Evolutionary conservation across 1,140 invertebrate genomes (phyloP), one percentile per base, ranked within the genome.

Genomic region (Galendromus occidentalis): DNA sequence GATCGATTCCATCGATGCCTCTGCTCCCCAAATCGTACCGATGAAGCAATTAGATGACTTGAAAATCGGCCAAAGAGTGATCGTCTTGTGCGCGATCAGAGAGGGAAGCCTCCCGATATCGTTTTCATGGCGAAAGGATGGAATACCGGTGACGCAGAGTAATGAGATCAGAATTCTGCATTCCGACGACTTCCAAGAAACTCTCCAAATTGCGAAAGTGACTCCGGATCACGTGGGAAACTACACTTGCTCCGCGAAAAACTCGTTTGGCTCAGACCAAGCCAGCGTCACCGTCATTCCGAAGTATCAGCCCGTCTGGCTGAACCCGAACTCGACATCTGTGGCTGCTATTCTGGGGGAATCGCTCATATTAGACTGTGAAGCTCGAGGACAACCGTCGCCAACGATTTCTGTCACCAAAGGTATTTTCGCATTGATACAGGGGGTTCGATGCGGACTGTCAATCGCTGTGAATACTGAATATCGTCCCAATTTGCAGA

Each of bases 241-340:
- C 45, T 71, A 70, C 45, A 67, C 70, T 18, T 71, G 70, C 64
- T n/a, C 64, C 18, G 68, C 64, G 12, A 44, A 42, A 28, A 71
- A 67, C 29, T 2, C n/a, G 12, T 63, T 18, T 59, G 69, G 69
- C 18, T 20, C n/a, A 22, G 51, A 59, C 22, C 51, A 25, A 6
- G 33, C 33, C 25, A 33, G 25, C 33, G 51, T 59, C 25, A 17
- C 17, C 4, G 51, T 59, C 4, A 33, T 59, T 25, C 25, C 33
- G 12, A 59, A 59, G 20, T 59, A 29, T 22, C 25, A 25, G 25
- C 51, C 51, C 14, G 33, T 29, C 17, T 59, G 51, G 51, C 1
- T 9, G 14, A 17, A 17, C 5, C 14, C 14, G 4, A 25, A 59
- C 6, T 25, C 14, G 51, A 33, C 25, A 4, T 4, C 51, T 18